phyloP scores from a whole-genome alignment of 2,113 vertebrate species.

The Proterorhinus semilunaris region DNA sequence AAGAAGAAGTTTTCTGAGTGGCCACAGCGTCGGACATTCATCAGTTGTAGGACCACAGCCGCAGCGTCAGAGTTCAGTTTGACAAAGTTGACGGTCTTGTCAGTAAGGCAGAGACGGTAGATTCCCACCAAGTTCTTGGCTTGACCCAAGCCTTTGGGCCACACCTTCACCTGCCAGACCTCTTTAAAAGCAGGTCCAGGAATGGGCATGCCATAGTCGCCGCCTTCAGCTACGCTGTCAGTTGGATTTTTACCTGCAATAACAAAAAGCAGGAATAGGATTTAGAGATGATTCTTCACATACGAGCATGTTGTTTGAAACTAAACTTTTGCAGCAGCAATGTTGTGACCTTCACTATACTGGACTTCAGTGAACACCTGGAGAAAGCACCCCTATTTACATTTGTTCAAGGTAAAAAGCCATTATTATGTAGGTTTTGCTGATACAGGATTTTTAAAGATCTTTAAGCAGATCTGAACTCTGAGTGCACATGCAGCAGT shows the following conservation, averaged over 20 bases:
- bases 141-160: conserved; percentile 83
- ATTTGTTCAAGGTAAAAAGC: conserved; percentile 7
- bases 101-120: conserved; percentile 82
- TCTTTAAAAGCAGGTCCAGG: conserved; percentile 82
- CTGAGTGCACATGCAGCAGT: conserved; percentile 40
- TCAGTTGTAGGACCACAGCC: conserved; percentile 81
- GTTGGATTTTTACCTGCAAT: conserved; percentile 71
- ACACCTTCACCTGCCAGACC: conserved; percentile 85
- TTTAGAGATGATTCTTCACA: conserved; percentile 10
- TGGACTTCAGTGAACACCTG: conserved; percentile 10
- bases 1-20: conserved; percentile 86
- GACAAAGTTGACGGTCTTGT: conserved; percentile 81
- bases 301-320: background rate
- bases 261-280: conserved; percentile 17
- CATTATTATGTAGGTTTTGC: conserved; percentile 29
- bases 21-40: conserved; percentile 82
- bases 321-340: conserved; percentile 20
- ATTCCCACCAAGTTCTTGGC: conserved; percentile 78
- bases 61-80: conserved; percentile 80
- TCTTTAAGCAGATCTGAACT: conserved; percentile 38
- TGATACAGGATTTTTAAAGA: conserved; percentile 43
- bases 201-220: conserved; percentile 70
- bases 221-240: conserved; percentile 54
- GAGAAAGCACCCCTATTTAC: conserved; percentile 58
- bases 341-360: conserved; percentile 18